phyloP scores from a whole-genome alignment of 2,797 vertebrate genomes.

The Ctenopoma multispine region DNA sequence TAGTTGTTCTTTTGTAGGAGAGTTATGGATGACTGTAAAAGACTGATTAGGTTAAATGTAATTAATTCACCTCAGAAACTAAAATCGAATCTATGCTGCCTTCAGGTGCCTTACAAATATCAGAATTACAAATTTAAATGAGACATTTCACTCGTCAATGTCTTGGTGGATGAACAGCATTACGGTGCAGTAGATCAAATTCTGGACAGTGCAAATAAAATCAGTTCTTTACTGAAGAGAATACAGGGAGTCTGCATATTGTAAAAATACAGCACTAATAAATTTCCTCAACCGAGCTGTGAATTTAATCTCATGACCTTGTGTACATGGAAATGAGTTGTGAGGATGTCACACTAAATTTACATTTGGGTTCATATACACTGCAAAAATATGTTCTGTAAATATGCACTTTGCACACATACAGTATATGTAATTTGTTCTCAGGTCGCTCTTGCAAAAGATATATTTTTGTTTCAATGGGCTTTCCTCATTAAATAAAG shows the following conservation, averaged over 20 bases:
- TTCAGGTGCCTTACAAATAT: constrained; percentile 61
- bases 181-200: constrained; percentile 8
- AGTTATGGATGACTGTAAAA: neutral
- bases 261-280: constrained; percentile 8
- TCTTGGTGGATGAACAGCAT: constrained; percentile 31
- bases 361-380: constrained; percentile 12
- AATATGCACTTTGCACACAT: too few species aligned
- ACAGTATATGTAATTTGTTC: neutral
- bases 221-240: constrained; percentile 15
- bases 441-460: neutral
- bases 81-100: constrained; percentile 29
- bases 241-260: constrained; percentile 3
- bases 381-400: too few species aligned
- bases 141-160: constrained; percentile 61
- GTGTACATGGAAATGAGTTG: constrained; percentile 38
- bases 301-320: constrained; percentile 15
- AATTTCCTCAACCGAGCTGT: constrained; percentile 7
- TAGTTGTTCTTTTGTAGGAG: too few species aligned
- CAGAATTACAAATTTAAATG: constrained; percentile 76
- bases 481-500: neutral
- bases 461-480: too few species aligned
- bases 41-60: constrained; percentile 6
- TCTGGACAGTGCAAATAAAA: constrained; percentile 40
- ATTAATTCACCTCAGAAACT: constrained; percentile 34
- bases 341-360: constrained; percentile 27